These are phyloP conservation scores for Eristalinus sepulchralis DNA, from an alignment of 2,888 invertebrate genomes.

Conservation along the genomic window DNA sequence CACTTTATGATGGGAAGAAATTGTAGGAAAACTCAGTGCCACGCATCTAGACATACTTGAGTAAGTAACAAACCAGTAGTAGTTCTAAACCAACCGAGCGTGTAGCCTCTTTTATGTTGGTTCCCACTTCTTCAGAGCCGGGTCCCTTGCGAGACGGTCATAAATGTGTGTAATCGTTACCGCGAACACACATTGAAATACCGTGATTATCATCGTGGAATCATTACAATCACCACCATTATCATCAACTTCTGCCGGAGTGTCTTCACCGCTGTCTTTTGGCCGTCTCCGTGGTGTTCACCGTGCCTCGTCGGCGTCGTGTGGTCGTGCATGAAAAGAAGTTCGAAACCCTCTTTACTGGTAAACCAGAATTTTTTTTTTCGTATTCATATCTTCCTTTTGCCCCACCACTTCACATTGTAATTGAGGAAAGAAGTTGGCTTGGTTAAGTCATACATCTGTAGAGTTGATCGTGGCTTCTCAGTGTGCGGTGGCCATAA, in stretches of 20 bases:
- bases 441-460: constrained; percentile 16
- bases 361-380: constrained; percentile 38
- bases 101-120: constrained; percentile 38
- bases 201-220: constrained; percentile 50
- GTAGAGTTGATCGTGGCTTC: constrained; percentile 55
- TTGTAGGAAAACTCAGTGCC: not conserved
- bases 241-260: not conserved
- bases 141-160: constrained; percentile 4
- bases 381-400: not conserved
- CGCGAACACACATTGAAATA: constrained; percentile 44
- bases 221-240: constrained; percentile 53
- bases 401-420: not conserved
- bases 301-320: not conserved
- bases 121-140: constrained; percentile 37
- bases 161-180: constrained; percentile 55
- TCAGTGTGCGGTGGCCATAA: constrained; percentile 76
- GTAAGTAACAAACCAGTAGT: constrained; percentile 42
- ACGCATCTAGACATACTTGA: constrained; percentile 39
- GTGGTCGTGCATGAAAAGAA: constrained; percentile 41
- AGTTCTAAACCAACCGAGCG: constrained; percentile 37
- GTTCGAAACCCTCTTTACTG: constrained; percentile 25
- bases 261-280: constrained; percentile 8
- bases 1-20: constrained; percentile 1
- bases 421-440: constrained; percentile 17
- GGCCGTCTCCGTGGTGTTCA: constrained; percentile 10